A percentile compares a stretch with the other conserved stretches of the same genome.
Evolutionary conservation across 2,888 invertebrate species (phyloP).

Genomic region (Masnerella sp.): DNA sequence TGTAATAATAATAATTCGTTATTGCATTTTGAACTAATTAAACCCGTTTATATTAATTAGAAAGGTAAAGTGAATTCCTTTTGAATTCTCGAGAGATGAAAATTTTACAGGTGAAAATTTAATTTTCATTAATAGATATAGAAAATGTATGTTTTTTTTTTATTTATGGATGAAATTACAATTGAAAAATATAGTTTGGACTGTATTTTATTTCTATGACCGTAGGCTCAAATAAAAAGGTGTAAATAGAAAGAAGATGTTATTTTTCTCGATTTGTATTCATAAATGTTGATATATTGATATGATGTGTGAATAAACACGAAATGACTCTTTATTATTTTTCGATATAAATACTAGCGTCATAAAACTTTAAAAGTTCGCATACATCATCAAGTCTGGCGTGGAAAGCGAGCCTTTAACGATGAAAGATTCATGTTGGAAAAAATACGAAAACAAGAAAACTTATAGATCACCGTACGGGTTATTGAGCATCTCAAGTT

Average conservation of each 20-base stretch:
- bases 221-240: too few species aligned
- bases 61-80: background rate
- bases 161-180: too few species aligned
- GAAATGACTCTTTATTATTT: constrained; percentile 44
- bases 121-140: too few species aligned
- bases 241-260: too few species aligned
- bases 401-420: constrained; percentile 57
- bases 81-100: too few species aligned
- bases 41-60: background rate
- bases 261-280: too few species aligned
- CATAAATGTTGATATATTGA: too few species aligned
- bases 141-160: too few species aligned
- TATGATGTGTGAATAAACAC: background rate
- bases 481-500: constrained; percentile 69
- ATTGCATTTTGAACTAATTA: constrained; percentile 9
- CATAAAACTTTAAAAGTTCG: constrained; percentile 50
- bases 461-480: constrained; percentile 62
- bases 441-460: constrained; percentile 58
- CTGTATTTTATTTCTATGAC: too few species aligned
- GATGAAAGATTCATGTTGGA: constrained; percentile 53
- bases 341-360: constrained; percentile 43
- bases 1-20: constrained; percentile 18
- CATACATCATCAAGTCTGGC: constrained; percentile 57
- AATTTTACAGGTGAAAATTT: too few species aligned
- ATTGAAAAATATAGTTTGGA: too few species aligned